Evolutionary conservation across 2,797 vertebrate species (phyloP), one percentile per base, ranked within the genome.

Genomic region (Schizopygopsis malacanthus): DNA sequence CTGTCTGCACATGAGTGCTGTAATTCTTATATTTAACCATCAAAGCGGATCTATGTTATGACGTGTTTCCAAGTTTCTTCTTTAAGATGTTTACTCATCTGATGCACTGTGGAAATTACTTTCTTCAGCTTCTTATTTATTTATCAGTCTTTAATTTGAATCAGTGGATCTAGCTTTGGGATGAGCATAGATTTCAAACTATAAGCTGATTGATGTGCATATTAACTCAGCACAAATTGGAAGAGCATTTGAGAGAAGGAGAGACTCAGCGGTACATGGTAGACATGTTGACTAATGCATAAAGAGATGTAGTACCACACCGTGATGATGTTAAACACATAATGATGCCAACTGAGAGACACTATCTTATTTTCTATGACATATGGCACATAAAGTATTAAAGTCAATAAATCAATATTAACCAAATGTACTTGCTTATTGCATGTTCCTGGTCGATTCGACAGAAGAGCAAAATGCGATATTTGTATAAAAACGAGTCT

Each of bases 161-260:
- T 89, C 82, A 72, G 88, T 78, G 67, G 41, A 82, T 86, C 65
- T 84, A 80, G 39, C 75, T 78, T 82, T 78, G 72, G 73, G 52
- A 63, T 54, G 70, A 87, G 82, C 59, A 63, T 56, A 85, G 13
- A 79, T 54, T 85, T 80, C 84, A 72, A 72, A 73, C 84, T 79
- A 77, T 82, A 81, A 83, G 71, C 85, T 91, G 92, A 93, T 92
- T 93, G 94, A 93, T 94, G 92, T 93, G 90, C 91, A 92, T 93
- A 93, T 94, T 92, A 89, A 92, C 92, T 94, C 93, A 93, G 94
- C 93, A 93, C 90, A 92, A 94, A 93, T 88, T 91, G 85, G 13
- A 37, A 91, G 87, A 92, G 92, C 92, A 93, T 94, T 93, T 93
- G 91, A 93, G 86, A 90, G 93, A 94, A 94, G 91, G 87, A 90